Conservation (phyloP, 2,797 vertebrate genomes). For the Anabas testudineus region DNA sequence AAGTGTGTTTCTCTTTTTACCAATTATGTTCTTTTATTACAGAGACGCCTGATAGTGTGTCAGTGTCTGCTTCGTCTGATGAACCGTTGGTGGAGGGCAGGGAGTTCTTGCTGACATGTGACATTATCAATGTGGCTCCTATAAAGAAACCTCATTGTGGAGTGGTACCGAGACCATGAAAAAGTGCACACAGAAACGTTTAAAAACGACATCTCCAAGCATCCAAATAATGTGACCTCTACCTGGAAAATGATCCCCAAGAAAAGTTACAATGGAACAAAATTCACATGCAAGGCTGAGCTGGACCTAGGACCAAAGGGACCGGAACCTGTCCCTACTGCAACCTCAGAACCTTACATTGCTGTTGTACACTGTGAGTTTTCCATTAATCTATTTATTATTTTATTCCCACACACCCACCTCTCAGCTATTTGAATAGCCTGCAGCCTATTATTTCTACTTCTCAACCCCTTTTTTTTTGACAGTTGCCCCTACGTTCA, state of each 20-base stretch:
- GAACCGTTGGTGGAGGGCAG: conserved; percentile 41
- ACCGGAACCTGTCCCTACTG: not conserved
- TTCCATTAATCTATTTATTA: too few species aligned
- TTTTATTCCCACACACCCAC: not conserved
- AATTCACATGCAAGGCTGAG: conserved; percentile 64
- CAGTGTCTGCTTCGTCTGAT: not conserved
- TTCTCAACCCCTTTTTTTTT: not conserved
- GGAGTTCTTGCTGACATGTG: conserved; percentile 47
- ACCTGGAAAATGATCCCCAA: not conserved
- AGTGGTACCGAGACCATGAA: conserved; percentile 60
- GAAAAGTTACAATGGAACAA: conserved; percentile 29
- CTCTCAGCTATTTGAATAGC: too few species aligned
- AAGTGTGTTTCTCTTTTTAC: not conserved
- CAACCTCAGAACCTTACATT: conserved; percentile 24
- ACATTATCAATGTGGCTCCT: conserved; percentile 67
- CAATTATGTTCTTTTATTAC: conserved; percentile 13
- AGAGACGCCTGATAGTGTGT: conserved; percentile 61
- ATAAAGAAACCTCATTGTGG: conserved; percentile 55
- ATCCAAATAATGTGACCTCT: not conserved
- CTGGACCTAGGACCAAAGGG: conserved; percentile 60
- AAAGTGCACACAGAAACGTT: accelerated
- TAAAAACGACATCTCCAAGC: accelerated
- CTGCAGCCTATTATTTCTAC: not conserved
- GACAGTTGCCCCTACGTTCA: conserved; percentile 69
- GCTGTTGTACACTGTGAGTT: conserved; percentile 22